phyloP scores from a whole-genome alignment of 2,888 invertebrate genomes.

The Ormyrus rosae region DNA sequence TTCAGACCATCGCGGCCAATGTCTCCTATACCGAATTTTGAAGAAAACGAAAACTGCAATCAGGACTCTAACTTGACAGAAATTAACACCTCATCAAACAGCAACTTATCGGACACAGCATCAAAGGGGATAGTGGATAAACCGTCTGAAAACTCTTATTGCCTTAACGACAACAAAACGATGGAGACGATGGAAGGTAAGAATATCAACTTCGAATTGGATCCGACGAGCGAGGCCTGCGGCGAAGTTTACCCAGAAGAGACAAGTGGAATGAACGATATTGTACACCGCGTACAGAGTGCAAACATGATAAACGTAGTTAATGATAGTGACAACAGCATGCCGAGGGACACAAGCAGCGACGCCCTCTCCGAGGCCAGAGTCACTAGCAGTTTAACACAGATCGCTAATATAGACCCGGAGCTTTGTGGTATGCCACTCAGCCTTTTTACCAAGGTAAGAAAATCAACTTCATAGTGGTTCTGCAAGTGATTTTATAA shows the following conservation, averaged over 20 bases:
- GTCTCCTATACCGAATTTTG: conserved; percentile 84
- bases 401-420: conserved; percentile 81
- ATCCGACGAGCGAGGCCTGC: conserved; percentile 22
- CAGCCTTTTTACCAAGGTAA: conserved; percentile 87
- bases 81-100: background rate
- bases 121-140: conserved; percentile 21
- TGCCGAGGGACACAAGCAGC: conserved; percentile 84
- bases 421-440: conserved; percentile 92
- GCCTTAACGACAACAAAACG: conserved; percentile 66
- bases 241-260: conserved; percentile 60
- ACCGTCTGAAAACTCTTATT: conserved; percentile 22
- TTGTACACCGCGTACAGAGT: conserved; percentile 69
- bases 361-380: conserved; percentile 80
- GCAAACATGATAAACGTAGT: conserved; percentile 71
- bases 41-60: conserved; percentile 69
- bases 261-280: conserved; percentile 58
- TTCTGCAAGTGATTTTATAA: background rate
- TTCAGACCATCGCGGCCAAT: conserved; percentile 82
- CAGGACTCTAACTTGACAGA: conserved; percentile 61
- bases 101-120: background rate
- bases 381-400: conserved; percentile 80
- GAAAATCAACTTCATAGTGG: background rate
- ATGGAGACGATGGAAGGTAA: conserved; percentile 71
- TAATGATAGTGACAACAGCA: conserved; percentile 76
- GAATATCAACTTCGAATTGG: conserved; percentile 57